phyloP scores from a whole-genome alignment of 1,140 invertebrate species.

The Tetramorium simillimum region DNA sequence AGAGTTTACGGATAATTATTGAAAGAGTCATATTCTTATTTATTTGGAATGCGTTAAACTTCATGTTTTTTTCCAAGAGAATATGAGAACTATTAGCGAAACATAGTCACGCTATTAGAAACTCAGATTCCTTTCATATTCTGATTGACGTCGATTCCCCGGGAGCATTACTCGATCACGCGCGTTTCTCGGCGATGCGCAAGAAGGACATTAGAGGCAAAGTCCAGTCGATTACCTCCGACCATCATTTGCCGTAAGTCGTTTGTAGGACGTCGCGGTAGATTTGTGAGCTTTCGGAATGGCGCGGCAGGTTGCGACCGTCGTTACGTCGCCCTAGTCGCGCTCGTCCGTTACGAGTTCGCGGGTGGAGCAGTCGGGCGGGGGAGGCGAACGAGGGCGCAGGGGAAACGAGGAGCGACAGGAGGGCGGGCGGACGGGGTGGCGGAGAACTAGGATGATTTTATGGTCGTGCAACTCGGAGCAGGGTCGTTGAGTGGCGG shows the following conservation, averaged over 20 bases:
- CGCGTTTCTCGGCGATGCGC: conserved; percentile 13
- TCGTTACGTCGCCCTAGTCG: conserved; percentile 55
- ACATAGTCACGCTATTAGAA: background rate
- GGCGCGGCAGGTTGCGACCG: conserved; percentile 41
- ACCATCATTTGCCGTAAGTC: conserved; percentile 43
- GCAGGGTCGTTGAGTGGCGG: conserved; percentile 80
- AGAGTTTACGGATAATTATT: background rate
- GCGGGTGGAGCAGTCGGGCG: conserved; percentile 6
- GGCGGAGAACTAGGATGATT: conserved; percentile 81
- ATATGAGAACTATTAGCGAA: background rate
- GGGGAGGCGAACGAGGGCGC: conserved; percentile 23
- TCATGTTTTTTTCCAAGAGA: background rate
- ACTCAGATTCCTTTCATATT: background rate
- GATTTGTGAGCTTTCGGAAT: conserved; percentile 55
- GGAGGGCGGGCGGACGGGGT: conserved; percentile 36
- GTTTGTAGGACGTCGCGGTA: conserved; percentile 52
- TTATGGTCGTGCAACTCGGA: conserved; percentile 79
- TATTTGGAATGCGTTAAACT: background rate
- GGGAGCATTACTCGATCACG: conserved; percentile 31
- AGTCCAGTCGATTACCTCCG: conserved; percentile 46
- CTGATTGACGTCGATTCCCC: conserved; percentile 22
- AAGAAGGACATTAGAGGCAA: conserved; percentile 52
- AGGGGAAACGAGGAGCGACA: background rate
- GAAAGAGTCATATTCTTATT: background rate
- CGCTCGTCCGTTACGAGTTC: conserved; percentile 63